Evolutionary conservation across 2,113 vertebrate species (phyloP), one percentile per base, ranked within the genome.

Genomic region (Cichladusa arquata): DNA sequence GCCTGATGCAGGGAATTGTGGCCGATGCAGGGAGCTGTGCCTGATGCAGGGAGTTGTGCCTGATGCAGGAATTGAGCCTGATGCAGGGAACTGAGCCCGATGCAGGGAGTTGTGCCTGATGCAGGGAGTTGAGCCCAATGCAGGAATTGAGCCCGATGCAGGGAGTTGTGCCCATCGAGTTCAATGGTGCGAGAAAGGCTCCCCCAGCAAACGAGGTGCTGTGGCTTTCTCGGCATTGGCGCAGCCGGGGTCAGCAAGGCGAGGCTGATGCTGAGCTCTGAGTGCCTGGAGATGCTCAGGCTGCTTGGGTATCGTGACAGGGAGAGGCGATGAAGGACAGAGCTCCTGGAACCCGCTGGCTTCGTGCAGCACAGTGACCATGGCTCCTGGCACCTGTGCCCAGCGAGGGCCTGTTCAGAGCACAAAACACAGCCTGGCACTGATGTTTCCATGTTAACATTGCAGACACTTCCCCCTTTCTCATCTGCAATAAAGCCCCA

Each of bases 351-450:
- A 8, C 14, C 44, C 15, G 17, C 50, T 20, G 2, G 53, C 58
- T 79, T 12, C 53, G 5, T 0, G 26, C 1, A 8, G 36, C 86
- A 47, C 38, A 36, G 62, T 2, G 86, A 54, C 26, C 20, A 8
- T 0, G 0, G 66, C 1, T 58, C 31, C 61, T 11, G 80, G 26
- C 19, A 12, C n/a, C 76, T 5, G 42, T 17, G 45, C 1, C 0
- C 2, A 40, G 44, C 19, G 0, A 82, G 47, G n/a, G 71, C 61
- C 74, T 6, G 53, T 9, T 45, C 51, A 56, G 64, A 81, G 67
- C 42, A 20, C 65, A 48, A 13, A 88, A 53, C 70, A 22, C n/a
- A 3, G 33, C 79, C 54, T 28, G 51, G 51, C 64, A 40, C 1
- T 3, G 48, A 45, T 1, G 3, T 12, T 60, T 44, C 65, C 13